These are phyloP conservation scores for Cyprinella venusta DNA, from an alignment of 2,797 vertebrate genomes.

Conservation along the genomic window DNA sequence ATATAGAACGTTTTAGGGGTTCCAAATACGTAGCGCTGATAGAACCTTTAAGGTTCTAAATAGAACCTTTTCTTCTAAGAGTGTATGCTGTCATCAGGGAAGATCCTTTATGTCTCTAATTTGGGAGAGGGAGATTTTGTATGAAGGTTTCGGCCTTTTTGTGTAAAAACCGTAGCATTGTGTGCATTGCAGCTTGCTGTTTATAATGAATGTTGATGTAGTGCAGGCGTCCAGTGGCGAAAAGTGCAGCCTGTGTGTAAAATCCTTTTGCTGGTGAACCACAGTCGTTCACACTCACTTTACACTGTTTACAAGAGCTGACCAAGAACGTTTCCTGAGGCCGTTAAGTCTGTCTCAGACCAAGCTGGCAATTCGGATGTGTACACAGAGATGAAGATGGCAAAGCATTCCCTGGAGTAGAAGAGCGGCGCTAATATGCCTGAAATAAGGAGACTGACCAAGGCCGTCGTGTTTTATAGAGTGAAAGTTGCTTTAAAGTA, in stretches of 20 bases:
- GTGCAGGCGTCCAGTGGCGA: constrained; percentile 34
- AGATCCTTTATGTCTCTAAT: too few species aligned
- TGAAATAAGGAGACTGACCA: constrained; percentile 18
- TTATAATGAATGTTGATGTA: neutral
- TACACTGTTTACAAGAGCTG: constrained; percentile 71
- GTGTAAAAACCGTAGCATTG: neutral
- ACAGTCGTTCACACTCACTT: constrained; percentile 68
- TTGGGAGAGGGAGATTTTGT: too few species aligned
- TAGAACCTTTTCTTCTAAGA: too few species aligned
- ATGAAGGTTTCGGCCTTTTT: neutral
- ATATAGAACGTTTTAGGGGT: too few species aligned
- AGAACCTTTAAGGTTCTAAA: too few species aligned
- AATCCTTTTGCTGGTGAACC: constrained; percentile 63
- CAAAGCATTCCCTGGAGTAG: constrained; percentile 51
- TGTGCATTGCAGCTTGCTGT: neutral
- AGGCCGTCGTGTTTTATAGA: constrained; percentile 8
- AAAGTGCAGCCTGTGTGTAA: constrained; percentile 49
- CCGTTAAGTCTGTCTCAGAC: constrained; percentile 64
- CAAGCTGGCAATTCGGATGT: constrained; percentile 67
- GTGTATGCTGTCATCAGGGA: neutral
- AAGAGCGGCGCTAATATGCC: neutral
- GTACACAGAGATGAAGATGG: constrained; percentile 63
- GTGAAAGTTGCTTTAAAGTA: constrained; percentile 6
- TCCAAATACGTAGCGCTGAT: too few species aligned
- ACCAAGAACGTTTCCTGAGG: constrained; percentile 62